Conservation (phyloP, 2,113 vertebrate genomes). For the Shinisaurus crocodilurus region DNA sequence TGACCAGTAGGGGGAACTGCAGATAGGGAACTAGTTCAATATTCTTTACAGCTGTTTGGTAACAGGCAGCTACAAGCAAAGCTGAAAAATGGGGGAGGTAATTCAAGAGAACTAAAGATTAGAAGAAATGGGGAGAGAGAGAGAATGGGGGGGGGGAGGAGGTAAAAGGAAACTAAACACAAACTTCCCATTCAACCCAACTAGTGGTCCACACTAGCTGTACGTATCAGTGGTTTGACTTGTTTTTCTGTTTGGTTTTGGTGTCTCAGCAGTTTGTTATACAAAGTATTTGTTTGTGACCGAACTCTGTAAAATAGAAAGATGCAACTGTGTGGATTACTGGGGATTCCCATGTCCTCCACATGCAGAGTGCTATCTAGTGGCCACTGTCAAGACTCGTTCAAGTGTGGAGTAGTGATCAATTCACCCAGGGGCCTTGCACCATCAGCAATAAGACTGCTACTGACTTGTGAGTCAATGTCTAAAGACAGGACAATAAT, state of each 20-base stretch:
- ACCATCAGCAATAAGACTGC: too few relatives aligned
- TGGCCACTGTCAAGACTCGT: not conserved
- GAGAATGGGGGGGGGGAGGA: too few relatives aligned
- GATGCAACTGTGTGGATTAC: not conserved
- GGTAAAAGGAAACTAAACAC: not conserved
- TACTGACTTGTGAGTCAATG: too few relatives aligned
- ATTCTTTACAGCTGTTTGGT: too few relatives aligned
- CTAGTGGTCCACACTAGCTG: not conserved
- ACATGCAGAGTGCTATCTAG: not conserved
- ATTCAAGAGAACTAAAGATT: too few relatives aligned
- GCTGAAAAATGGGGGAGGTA: too few relatives aligned
- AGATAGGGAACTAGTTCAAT: too few relatives aligned
- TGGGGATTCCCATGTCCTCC: not conserved
- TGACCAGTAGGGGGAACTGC: too few relatives aligned
- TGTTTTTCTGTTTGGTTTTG: not conserved
- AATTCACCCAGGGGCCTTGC: too few relatives aligned
- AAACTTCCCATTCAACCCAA: not conserved
- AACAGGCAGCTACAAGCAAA: too few relatives aligned
- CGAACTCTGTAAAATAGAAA: not conserved
- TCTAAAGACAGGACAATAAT: too few relatives aligned
- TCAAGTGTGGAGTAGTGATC: not conserved
- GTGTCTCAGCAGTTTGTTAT: not conserved
- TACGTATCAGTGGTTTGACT: not conserved
- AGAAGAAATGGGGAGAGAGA: not conserved
- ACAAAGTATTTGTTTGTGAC: not conserved